These are phyloP conservation scores for Marasmarcha lunaedactyla DNA, from an alignment of 2,888 invertebrate genomes.

Conservation along the genomic window DNA sequence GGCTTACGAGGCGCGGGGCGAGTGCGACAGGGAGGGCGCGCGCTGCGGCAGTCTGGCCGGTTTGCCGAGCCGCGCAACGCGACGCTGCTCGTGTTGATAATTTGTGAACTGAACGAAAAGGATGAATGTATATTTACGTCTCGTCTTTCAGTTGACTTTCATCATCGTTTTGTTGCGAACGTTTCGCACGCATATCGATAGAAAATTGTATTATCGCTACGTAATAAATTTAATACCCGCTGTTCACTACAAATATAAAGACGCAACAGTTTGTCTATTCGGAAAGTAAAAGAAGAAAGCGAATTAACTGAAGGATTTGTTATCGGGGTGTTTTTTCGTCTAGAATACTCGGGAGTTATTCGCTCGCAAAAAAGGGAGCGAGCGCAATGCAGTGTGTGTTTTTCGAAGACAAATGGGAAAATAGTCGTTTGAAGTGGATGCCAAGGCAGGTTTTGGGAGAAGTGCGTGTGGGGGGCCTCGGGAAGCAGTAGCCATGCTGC, in stretches of 20 bases:
- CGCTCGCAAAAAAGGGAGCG: conserved; percentile 19
- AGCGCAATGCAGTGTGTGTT: conserved; percentile 70
- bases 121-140: conserved; percentile 67
- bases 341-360: too few relatives aligned
- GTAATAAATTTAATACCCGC: conserved; percentile 54
- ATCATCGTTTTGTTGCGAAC: conserved; percentile 68
- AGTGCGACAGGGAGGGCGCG: conserved; percentile 49
- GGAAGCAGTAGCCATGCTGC: conserved; percentile 55
- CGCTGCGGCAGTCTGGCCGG: conserved; percentile 30
- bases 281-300: too few relatives aligned
- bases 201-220: conserved; percentile 64
- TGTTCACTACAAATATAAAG: conserved; percentile 28
- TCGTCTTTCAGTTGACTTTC: conserved; percentile 71
- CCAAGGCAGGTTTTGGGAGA: conserved; percentile 34
- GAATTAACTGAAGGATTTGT: too few relatives aligned
- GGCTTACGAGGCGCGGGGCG: conserved; percentile 29
- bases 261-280: conserved; percentile 16
- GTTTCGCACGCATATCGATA: conserved; percentile 65
- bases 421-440: conserved; percentile 46
- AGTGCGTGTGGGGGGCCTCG: conserved; percentile 35
- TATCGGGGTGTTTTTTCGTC: too few relatives aligned
- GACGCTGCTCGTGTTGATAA: conserved; percentile 47
- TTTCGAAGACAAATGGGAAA: conserved; percentile 50
- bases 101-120: conserved; percentile 63
- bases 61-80: conserved; percentile 25